Evolutionary conservation across 2,888 invertebrate species (phyloP).

Genomic region (Eulithis testata): DNA sequence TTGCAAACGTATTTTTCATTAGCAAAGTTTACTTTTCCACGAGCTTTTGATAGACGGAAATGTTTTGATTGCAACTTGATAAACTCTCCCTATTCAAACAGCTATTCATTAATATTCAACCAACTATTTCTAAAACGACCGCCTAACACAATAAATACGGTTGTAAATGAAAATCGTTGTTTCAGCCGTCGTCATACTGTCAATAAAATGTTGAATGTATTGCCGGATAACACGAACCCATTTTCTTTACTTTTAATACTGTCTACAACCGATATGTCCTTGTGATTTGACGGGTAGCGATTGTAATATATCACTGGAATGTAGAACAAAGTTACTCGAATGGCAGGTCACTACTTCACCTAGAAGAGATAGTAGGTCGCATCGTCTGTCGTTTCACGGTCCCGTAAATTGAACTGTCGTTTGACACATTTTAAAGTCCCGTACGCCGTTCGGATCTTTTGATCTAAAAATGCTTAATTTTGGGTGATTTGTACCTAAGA

Average conservation of each 20-base stretch:
- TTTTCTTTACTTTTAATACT: constrained; percentile 39
- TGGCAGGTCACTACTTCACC: background rate
- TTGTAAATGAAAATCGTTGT: constrained; percentile 30
- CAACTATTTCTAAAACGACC: constrained; percentile 21
- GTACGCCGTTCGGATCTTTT: background rate
- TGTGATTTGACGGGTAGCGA: constrained; percentile 22
- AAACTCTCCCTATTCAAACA: constrained; percentile 18
- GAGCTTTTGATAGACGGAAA: constrained; percentile 4
- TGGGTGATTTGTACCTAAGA: no score
- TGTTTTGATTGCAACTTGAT: constrained; percentile 13
- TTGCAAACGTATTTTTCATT: background rate
- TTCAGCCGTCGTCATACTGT: constrained; percentile 25
- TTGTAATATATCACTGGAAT: constrained; percentile 8
- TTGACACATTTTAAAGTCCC: background rate
- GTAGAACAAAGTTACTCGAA: constrained; percentile 5
- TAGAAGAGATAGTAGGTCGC: background rate
- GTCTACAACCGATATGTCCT: constrained; percentile 22
- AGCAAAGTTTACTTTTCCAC: background rate
- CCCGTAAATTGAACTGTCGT: constrained; percentile 6
- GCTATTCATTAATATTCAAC: constrained; percentile 22
- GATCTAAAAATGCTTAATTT: background rate
- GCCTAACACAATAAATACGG: constrained; percentile 19
- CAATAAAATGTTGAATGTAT: constrained; percentile 36
- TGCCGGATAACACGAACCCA: constrained; percentile 33
- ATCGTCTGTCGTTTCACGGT: background rate